phyloP scores from a whole-genome alignment of 2,797 vertebrate genomes.

The Mormyrus hasselquistii region DNA sequence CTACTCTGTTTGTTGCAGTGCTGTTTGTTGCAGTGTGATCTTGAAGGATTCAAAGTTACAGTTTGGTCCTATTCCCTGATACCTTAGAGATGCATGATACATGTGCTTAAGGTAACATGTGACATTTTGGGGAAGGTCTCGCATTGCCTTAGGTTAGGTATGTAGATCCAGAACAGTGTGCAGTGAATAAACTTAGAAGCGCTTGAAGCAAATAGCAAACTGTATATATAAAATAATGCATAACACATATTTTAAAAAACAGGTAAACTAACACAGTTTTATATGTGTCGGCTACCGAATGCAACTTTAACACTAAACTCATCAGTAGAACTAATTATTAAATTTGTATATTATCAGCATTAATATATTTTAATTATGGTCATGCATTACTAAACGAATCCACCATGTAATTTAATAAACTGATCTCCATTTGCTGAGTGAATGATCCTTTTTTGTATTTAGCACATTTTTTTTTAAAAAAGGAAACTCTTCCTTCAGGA shows the following conservation, averaged over 20 bases:
- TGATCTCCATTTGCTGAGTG: background rate
- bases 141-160: background rate
- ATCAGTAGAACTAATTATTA: background rate
- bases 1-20: background rate
- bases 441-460: background rate
- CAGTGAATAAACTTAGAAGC: background rate
- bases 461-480: background rate
- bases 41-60: background rate
- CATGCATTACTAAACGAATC: background rate
- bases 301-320: background rate
- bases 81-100: background rate
- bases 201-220: background rate
- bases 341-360: background rate
- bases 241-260: background rate
- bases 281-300: background rate
- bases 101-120: background rate
- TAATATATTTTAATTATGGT: background rate
- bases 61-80: background rate
- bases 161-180: background rate
- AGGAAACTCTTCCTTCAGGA: background rate
- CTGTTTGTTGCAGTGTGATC: background rate
- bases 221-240: background rate
- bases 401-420: background rate
- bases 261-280: background rate
- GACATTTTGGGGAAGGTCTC: background rate